Conservation (phyloP, 2,113 vertebrate species). For the Piaya cayana region DNA sequence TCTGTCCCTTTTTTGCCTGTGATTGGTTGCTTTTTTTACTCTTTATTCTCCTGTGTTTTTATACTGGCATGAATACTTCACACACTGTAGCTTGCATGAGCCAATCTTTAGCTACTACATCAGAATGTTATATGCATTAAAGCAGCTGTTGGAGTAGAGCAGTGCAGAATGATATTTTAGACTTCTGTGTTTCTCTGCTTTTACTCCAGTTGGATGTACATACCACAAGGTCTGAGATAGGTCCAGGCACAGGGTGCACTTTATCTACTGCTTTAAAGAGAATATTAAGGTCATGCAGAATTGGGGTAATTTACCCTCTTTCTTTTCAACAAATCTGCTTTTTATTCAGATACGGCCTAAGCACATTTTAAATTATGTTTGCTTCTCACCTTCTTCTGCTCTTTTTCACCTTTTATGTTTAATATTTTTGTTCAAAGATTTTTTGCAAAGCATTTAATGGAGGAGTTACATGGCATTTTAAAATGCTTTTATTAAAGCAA, state of each 20-base stretch:
- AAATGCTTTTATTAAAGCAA: not conserved
- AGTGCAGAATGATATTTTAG: not conserved
- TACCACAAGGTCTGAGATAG: not conserved
- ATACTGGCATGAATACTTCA: not conserved
- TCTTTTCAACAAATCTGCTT: not conserved
- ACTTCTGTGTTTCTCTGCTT: not conserved
- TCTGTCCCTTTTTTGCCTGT: not conserved
- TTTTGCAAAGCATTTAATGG: not conserved
- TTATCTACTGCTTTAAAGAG: not conserved
- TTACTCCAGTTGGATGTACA: not conserved
- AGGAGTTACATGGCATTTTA: not conserved
- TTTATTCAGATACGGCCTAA: not conserved
- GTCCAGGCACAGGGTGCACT: too few species aligned
- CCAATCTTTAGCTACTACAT: not conserved
- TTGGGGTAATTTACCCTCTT: not conserved
- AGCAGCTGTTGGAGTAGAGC: rapidly evolving
- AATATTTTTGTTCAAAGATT: not conserved
- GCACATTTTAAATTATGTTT: not conserved
- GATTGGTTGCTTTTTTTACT: not conserved
- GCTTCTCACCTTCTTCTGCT: not conserved
- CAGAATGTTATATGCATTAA: not conserved
- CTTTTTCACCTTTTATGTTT: not conserved
- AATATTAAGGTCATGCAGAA: not conserved
- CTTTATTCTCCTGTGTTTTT: not conserved
- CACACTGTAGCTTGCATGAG: not conserved